A percentile compares a stretch with the other conserved stretches of the same genome.
These are phyloP conservation scores for roundworm (Caenorhabditis elegans) DNA, from an alignment of 1,140 invertebrate genomes.

Conservation along the genomic window DNA sequence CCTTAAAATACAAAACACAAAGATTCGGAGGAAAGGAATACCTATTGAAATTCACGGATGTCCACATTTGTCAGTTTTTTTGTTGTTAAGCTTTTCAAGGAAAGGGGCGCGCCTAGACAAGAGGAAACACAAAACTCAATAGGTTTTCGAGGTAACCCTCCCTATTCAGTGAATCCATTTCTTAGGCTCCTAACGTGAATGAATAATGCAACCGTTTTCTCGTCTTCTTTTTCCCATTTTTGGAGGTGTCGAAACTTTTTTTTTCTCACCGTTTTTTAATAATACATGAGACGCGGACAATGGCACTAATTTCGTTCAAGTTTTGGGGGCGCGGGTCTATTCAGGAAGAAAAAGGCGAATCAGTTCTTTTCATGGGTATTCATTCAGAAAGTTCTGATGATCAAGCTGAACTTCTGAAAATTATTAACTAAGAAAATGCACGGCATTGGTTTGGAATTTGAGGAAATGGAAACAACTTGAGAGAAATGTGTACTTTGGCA, in stretches of 20 bases:
- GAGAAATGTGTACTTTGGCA: too few relatives aligned
- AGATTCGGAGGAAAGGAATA: too few relatives aligned
- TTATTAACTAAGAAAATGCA: too few relatives aligned
- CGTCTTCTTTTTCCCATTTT: neutral
- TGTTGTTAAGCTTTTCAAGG: too few relatives aligned
- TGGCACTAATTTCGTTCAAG: neutral
- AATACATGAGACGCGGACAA: neutral
- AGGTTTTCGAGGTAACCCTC: neutral
- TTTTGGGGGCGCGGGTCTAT: neutral
- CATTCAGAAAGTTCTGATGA: neutral
- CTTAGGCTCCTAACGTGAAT: neutral
- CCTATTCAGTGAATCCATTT: neutral
- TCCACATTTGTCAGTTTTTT: too few relatives aligned
- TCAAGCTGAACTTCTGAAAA: neutral
- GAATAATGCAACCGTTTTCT: constrained; percentile 19
- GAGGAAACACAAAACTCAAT: neutral
- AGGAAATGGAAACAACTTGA: too few relatives aligned
- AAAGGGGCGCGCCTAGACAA: too few relatives aligned
- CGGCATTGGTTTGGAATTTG: too few relatives aligned
- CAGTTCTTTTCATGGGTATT: neutral
- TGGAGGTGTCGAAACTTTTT: neutral
- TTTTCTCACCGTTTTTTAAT: neutral
- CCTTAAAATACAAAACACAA: too few relatives aligned
- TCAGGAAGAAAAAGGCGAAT: constrained; percentile 2
- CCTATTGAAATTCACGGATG: too few relatives aligned